Conservation (phyloP, 53 echinoderm and acorn worm genomes). For the Hippasteria phrygiana region DNA sequence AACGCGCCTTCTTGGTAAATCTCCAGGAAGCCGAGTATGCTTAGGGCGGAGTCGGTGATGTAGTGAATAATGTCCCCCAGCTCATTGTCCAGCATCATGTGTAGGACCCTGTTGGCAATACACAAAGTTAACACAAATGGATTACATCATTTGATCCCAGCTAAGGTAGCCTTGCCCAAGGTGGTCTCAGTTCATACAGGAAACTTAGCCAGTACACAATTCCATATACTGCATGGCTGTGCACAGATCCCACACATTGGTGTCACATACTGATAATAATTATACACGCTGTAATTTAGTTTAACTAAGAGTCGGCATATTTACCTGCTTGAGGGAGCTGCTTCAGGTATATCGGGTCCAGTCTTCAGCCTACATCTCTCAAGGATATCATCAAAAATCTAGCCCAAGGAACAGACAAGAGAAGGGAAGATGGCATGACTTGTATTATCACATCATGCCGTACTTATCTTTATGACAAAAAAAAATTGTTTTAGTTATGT, state of each 20-base stretch:
- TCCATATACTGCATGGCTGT: neutral
- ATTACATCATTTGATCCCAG: neutral
- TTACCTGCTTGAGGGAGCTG: constrained; percentile 28
- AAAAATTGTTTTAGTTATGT: too few species aligned
- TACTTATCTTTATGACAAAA: too few species aligned
- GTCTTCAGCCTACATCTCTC: constrained; percentile 72
- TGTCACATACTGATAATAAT: neutral
- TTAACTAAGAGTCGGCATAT: neutral
- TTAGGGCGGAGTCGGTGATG: constrained; percentile 86
- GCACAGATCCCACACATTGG: neutral
- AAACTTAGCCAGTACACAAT: too few species aligned
- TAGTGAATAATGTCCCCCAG: constrained; percentile 84
- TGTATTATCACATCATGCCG: too few species aligned
- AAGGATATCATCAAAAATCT: constrained; percentile 75
- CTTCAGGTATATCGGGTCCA: constrained; percentile 14
- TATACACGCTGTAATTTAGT: neutral
- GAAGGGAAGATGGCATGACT: neutral
- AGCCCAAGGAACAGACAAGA: neutral
- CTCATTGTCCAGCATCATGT: constrained; percentile 71
- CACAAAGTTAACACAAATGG: neutral
- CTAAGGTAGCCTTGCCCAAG: too few species aligned
- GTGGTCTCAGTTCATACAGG: too few species aligned
- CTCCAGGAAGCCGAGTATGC: constrained; percentile 84
- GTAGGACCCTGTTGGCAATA: constrained; percentile 35
- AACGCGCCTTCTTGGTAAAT: constrained; percentile 79